Base-by-base conservation (phyloP, 2,113 vertebrate genomes). In the Morone saxatilis region DNA sequence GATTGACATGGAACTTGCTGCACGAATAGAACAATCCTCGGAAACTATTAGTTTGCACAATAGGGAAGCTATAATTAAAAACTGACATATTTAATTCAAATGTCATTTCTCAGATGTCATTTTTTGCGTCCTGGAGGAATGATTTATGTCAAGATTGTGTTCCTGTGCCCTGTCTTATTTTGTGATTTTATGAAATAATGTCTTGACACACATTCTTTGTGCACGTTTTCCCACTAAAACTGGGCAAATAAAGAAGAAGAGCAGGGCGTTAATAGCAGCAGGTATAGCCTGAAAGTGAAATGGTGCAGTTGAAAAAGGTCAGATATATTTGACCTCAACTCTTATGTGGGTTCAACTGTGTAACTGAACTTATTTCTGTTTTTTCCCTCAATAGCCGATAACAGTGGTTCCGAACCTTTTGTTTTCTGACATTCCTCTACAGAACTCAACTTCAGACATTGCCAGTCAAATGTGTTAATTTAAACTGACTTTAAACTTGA, bases 41-140 rank as follows among this genome's bases (percentile, higher is more conserved):
- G 57, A 76, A 25, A 72, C 31, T 13, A n/a, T 71, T 66, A 16
- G 40, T 17, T 7, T 10, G 40, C 85, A 38, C 83, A 72, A 78
- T 14, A 6, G 76, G 78, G 11, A 36, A 63, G 51, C 56, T 76
- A 9, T 69, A 81, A 83, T 90, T 86, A 75, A 77, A 47, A 81
- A 47, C 1, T 60, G 73, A 73, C 68, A 74, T 41, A 13, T 76
- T 88, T 56, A 36, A 81, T 70, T 75, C 53, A 59, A 67, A 75
- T 6, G 19, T 66, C 45, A 17, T 17, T 17, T 70, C 70, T 51
- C 8, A 68, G 25, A 62, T 81, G 57, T 43, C 62, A 36, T n/a
- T 7, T 31, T 57, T 61, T 10, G 76, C 38, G 69, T 19, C 60
- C 36, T 69, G 63, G 1, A 14, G 16, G 54, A 22, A 36, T 14